These are phyloP conservation scores for Eudemis profundana DNA, from an alignment of 2,888 invertebrate species.

Conservation along the genomic window DNA sequence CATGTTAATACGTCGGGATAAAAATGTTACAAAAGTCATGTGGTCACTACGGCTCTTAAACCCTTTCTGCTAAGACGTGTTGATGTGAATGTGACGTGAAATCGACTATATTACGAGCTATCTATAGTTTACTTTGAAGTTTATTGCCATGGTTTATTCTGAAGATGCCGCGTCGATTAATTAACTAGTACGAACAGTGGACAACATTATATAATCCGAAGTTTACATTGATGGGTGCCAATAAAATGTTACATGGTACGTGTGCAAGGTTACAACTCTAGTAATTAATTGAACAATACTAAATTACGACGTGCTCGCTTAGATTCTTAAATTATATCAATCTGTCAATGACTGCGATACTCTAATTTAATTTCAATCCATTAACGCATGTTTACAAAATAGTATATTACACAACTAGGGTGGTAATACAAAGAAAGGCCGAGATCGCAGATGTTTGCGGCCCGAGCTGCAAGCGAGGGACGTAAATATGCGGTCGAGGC, in stretches of 20 bases:
- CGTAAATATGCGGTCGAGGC: too few species aligned
- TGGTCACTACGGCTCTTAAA: background rate
- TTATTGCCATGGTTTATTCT: slow-evolving; percentile 22
- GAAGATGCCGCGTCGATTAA: slow-evolving; percentile 11
- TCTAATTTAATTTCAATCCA: too few species aligned
- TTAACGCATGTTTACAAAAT: too few species aligned
- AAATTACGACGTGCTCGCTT: too few species aligned
- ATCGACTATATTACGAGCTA: slow-evolving; percentile 20
- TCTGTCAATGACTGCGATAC: too few species aligned
- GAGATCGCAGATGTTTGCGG: too few species aligned
- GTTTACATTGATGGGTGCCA: slow-evolving; percentile 24
- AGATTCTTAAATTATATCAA: background rate
- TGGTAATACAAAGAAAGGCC: too few species aligned
- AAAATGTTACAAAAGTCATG: slow-evolving; percentile 10
- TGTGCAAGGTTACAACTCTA: slow-evolving; percentile 21
- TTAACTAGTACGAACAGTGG: slow-evolving; percentile 27
- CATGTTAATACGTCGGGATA: slow-evolving; percentile 39
- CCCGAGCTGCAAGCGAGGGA: too few species aligned
- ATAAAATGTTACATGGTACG: slow-evolving; percentile 18
- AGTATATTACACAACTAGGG: too few species aligned
- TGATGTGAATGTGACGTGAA: slow-evolving; percentile 13
- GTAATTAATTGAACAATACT: background rate
- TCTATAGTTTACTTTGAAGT: slow-evolving; percentile 36
- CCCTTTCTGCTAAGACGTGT: background rate
- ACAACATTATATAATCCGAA: slow-evolving; percentile 25